Evolutionary conservation across 1,140 invertebrate genomes (phyloP).

Genomic region (Panagrolaimus sp.): DNA sequence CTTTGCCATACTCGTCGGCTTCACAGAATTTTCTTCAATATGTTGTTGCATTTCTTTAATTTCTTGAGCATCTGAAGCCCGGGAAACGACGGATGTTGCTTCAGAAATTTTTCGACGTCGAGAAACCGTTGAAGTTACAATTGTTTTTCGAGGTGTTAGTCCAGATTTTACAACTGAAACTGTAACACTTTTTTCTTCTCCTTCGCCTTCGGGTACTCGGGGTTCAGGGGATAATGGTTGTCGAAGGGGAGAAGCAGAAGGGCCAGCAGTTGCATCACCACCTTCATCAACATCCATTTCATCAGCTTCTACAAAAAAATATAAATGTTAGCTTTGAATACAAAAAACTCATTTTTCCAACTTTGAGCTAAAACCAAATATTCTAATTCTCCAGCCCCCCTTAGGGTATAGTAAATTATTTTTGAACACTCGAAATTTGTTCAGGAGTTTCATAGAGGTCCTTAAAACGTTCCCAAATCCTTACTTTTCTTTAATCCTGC

Average conservation of each 20-base stretch:
- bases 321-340: too few relatives aligned
- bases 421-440: too few relatives aligned
- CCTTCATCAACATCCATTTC: background rate
- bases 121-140: background rate
- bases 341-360: too few relatives aligned
- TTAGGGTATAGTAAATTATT: too few relatives aligned
- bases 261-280: background rate
- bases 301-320: background rate
- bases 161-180: too few relatives aligned
- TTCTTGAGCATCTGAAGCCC: slow-evolving; percentile 6
- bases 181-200: too few relatives aligned
- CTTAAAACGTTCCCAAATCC: too few relatives aligned
- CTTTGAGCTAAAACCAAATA: too few relatives aligned
- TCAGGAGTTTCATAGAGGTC: too few relatives aligned
- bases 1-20: slow-evolving; percentile 52
- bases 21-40: slow-evolving; percentile 40
- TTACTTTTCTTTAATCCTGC: too few relatives aligned
- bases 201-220: too few relatives aligned
- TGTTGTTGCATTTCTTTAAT: slow-evolving; percentile 51
- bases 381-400: background rate
- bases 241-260: background rate
- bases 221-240: background rate
- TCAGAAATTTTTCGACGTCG: background rate
- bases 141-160: too few relatives aligned
- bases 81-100: slow-evolving; percentile 3